Percentiles rank a stretch among this genome's conserved stretches.
phyloP scores from a whole-genome alignment of 1,140 invertebrate species.

The Magallana gigas region DNA sequence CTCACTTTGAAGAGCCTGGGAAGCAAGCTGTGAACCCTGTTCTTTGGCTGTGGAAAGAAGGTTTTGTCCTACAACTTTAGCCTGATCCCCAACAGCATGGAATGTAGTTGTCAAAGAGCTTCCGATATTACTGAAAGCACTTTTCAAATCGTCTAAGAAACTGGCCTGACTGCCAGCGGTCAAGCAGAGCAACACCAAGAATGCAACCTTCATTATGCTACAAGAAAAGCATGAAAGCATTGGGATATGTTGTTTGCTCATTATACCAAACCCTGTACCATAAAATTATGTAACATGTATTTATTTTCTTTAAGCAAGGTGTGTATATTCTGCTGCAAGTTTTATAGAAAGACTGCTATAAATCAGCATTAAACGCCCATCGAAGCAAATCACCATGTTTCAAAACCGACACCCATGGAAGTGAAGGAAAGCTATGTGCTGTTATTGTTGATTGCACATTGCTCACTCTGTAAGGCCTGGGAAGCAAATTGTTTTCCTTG shows the following conservation, averaged over 20 bases:
- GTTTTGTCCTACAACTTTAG: background rate
- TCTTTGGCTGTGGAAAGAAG: constrained; percentile 13
- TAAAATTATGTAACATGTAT: no score
- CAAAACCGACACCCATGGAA: no score
- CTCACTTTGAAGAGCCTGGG: constrained; percentile 46
- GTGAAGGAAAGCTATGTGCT: no score
- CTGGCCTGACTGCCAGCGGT: constrained; percentile 43
- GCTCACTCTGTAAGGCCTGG: constrained; percentile 45
- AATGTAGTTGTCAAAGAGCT: background rate
- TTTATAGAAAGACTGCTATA: no score
- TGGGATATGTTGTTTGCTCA: no score
- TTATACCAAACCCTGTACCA: no score
- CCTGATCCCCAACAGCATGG: constrained; percentile 36
- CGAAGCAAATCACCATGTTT: no score
- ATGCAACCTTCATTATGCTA: background rate
- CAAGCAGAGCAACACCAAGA: background rate
- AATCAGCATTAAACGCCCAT: no score
- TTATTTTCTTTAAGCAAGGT: no score
- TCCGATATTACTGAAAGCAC: constrained; percentile 18
- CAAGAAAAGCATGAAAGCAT: no score
- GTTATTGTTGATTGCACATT: no score
- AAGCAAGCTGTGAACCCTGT: constrained; percentile 31
- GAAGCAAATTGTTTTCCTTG: constrained; percentile 33
- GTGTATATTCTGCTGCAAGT: no score
- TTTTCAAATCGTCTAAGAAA: constrained; percentile 10